Base-by-base conservation (phyloP, 2,113 vertebrate species). In the Neolamprologus ventralis region DNA sequence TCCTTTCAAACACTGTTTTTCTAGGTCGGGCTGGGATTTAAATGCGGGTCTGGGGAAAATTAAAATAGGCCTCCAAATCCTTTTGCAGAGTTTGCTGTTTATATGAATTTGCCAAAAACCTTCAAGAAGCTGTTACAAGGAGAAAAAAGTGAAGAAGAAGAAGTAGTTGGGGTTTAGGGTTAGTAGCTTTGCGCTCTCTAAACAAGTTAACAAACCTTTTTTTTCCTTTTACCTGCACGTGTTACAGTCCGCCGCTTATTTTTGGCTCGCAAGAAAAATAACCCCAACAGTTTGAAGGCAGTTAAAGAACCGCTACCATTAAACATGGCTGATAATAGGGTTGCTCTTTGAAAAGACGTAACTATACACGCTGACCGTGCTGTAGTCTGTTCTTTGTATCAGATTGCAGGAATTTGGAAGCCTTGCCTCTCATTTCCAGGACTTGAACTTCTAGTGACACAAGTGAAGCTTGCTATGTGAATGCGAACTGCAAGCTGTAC, bases 1-100 rank as follows among this genome's bases (percentile, higher is more conserved):
- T 91, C 65, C 87, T 87, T 82, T 31, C 49, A 78, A 79, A 49
- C 84, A n/a, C 49, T 93, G 85, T 91, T 92, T 91, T 92, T 86
- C 28, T 80, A 81, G 81, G 87, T 93, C 16, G 42, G 68, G 28
- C 63, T 83, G 80, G 83, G 89, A 90, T 88, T 94, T 31, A 89
- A 89, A 93, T 91, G 63, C 79, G 58, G 75, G 55, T 80, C 82
- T 81, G 80, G 88, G 89, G 88, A 82, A 85, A 88, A 85, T 91
- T 82, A 35, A 90, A 89, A 86, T 31, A 19, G 63, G 49, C 51
- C 83, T 13, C 31, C 12, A 23, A 83, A 89, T 92, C 91, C 26
- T 75, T 84, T 35, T 63, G 79, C 33, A 87, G 81, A 86, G 82
- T 90, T 83, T 68, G 14, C 31, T 87, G 82, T 94, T 91, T 92